Conservation (phyloP, 1,140 invertebrate genomes). For the Rhyzopertha dominica region DNA sequence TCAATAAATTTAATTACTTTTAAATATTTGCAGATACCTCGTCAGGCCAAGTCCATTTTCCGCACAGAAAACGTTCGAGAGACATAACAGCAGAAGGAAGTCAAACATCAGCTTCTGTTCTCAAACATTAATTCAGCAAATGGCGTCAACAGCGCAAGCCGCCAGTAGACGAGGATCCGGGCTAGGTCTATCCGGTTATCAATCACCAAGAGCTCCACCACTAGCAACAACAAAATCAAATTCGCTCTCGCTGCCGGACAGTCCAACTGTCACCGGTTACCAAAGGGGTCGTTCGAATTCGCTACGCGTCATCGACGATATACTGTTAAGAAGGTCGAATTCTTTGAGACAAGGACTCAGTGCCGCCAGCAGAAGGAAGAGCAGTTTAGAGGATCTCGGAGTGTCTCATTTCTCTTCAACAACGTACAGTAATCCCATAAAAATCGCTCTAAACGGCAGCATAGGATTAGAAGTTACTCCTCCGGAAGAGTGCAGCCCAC, state of each 20-base stretch:
- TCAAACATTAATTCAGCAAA: slow-evolving; percentile 62
- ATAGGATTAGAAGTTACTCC: slow-evolving; percentile 81
- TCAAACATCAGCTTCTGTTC: slow-evolving; percentile 88
- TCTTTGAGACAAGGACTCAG: slow-evolving; percentile 72
- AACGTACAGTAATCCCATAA: slow-evolving; percentile 65
- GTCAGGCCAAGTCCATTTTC: slow-evolving; percentile 87
- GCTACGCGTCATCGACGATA: slow-evolving; percentile 77
- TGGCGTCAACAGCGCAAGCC: slow-evolving; percentile 50
- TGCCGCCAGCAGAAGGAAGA: slow-evolving; percentile 60
- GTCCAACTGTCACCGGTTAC: slow-evolving; percentile 70
- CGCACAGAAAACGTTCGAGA: slow-evolving; percentile 88
- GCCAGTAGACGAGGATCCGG: slow-evolving; percentile 54
- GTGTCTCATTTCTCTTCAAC: slow-evolving; percentile 66
- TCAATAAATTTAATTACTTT: too few relatives aligned
- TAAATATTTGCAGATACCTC: slow-evolving; percentile 62
- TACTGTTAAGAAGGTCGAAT: slow-evolving; percentile 74
- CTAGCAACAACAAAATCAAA: slow-evolving; percentile 79
- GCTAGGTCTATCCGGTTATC: slow-evolving; percentile 56
- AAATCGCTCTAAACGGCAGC: slow-evolving; percentile 78
- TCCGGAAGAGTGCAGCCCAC: slow-evolving; percentile 63
- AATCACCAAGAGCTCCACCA: slow-evolving; percentile 65
- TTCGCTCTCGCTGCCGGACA: slow-evolving; percentile 80
- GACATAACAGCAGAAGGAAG: slow-evolving; percentile 84
- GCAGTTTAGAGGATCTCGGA: slow-evolving; percentile 80
- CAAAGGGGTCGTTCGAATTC: slow-evolving; percentile 79